These are phyloP conservation scores for Tamandua tetradactyla DNA, from an alignment of 2,797 vertebrate species.

Conservation along the genomic window DNA sequence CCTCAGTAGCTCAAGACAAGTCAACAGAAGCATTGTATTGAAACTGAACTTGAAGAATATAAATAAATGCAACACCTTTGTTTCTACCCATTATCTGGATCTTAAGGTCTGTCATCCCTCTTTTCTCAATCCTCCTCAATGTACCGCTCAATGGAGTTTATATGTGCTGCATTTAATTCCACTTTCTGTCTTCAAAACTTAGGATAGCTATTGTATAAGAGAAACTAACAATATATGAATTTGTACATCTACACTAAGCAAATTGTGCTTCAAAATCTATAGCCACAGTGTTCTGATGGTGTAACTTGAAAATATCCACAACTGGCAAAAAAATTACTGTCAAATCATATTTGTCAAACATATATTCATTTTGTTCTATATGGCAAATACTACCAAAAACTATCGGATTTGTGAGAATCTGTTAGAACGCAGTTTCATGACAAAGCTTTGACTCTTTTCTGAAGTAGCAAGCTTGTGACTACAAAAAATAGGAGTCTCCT, in stretches of 20 bases:
- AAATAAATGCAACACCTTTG: neutral
- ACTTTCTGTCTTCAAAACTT: constrained; percentile 29
- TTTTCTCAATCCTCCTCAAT: neutral
- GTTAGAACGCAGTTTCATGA: neutral
- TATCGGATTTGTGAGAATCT: neutral
- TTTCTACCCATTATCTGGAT: neutral
- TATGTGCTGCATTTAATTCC: neutral
- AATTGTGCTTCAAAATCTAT: neutral
- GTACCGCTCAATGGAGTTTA: neutral
- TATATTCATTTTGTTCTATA: neutral
- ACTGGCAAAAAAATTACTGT: neutral
- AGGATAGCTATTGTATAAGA: neutral
- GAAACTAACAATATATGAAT: neutral
- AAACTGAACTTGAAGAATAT: constrained; percentile 13
- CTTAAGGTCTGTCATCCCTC: neutral
- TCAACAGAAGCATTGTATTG: neutral
- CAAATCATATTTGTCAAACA: neutral
- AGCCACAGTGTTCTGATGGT: neutral
- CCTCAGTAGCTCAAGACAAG: neutral
- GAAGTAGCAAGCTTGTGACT: neutral
- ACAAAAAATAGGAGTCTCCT: neutral
- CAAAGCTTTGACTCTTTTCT: constrained; percentile 10
- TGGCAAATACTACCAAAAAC: neutral
- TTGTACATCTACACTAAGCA: neutral
- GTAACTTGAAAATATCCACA: constrained; percentile 41